A percentile compares a stretch with the other conserved stretches of the same genome.
These are phyloP conservation scores for Benitochromis conjunctus DNA, from an alignment of 2,113 vertebrate species.

Conservation along the genomic window DNA sequence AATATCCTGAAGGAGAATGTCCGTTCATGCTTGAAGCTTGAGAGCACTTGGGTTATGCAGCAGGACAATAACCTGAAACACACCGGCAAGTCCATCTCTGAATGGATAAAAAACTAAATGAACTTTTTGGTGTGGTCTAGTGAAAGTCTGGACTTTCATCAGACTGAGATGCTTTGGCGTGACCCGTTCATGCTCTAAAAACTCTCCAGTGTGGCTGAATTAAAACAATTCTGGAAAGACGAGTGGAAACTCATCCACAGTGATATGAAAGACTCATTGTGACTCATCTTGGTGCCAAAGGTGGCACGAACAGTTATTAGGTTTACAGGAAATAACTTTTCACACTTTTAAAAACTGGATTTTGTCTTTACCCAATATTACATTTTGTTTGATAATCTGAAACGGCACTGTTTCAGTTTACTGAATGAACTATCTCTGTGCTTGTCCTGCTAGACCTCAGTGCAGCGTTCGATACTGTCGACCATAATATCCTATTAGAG, in stretches of 20 bases:
- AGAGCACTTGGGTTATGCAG: neutral
- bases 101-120: neutral
- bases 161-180: neutral
- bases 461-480: too few relatives aligned
- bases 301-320: neutral
- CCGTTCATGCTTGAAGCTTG: neutral
- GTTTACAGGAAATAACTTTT: too few relatives aligned
- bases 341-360: neutral
- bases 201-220: neutral
- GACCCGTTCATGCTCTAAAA: neutral
- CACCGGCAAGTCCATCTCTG: neutral
- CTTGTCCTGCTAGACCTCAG: too few relatives aligned
- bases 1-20: neutral
- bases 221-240: neutral
- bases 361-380: neutral
- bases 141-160: neutral
- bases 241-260: neutral
- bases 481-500: too few relatives aligned
- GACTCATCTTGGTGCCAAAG: neutral
- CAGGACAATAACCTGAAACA: rapidly evolving
- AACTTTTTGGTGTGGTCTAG: neutral
- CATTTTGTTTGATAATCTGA: neutral
- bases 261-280: neutral
- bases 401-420: too few relatives aligned
- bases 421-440: too few relatives aligned